Percentiles rank a stretch among this genome's conserved stretches.
Evolutionary conservation across 1,140 invertebrate genomes (phyloP).

Genomic region (Homarus americanus): DNA sequence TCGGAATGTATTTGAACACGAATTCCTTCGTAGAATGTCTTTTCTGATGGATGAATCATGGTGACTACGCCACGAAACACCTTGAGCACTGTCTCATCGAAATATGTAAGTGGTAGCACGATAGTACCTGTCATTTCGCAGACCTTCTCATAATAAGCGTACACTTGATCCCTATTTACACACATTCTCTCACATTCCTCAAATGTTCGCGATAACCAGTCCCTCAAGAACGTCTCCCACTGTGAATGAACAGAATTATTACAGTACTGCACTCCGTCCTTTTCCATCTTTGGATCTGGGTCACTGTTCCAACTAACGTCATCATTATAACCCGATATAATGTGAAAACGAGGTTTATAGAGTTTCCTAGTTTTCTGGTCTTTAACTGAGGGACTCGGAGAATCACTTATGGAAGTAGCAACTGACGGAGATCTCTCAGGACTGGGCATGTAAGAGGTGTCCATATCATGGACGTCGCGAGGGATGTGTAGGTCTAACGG

Average conservation of each 20-base stretch:
- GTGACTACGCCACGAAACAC: slow-evolving; percentile 55
- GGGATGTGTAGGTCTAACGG: slow-evolving; percentile 67
- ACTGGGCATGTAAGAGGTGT: slow-evolving; percentile 39
- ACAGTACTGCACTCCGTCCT: slow-evolving; percentile 37
- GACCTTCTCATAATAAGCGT: slow-evolving; percentile 59
- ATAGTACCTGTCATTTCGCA: slow-evolving; percentile 30
- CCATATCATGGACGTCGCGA: slow-evolving; percentile 48
- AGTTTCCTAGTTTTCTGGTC: slow-evolving; percentile 64
- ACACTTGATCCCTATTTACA: slow-evolving; percentile 72
- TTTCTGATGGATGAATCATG: slow-evolving; percentile 50
- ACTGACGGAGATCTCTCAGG: slow-evolving; percentile 44
- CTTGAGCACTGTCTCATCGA: slow-evolving; percentile 65
- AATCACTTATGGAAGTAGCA: slow-evolving; percentile 41
- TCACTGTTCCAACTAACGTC: slow-evolving; percentile 52
- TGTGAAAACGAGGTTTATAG: slow-evolving; percentile 74
- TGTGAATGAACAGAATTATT: slow-evolving; percentile 19
- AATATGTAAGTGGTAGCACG: slow-evolving; percentile 49
- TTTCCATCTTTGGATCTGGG: slow-evolving; percentile 49
- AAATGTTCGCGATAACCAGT: slow-evolving; percentile 45
- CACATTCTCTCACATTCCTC: slow-evolving; percentile 47
- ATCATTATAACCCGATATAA: slow-evolving; percentile 55
- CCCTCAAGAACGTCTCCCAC: slow-evolving; percentile 37
- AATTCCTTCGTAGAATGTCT: slow-evolving; percentile 69
- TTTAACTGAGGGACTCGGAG: slow-evolving; percentile 67
- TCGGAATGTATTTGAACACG: slow-evolving; percentile 55